Percentiles rank a stretch among this genome's conserved stretches.
These are phyloP conservation scores for Orientallactaga bullata DNA, from an alignment of 2,113 vertebrate genomes.

Conservation along the genomic window DNA sequence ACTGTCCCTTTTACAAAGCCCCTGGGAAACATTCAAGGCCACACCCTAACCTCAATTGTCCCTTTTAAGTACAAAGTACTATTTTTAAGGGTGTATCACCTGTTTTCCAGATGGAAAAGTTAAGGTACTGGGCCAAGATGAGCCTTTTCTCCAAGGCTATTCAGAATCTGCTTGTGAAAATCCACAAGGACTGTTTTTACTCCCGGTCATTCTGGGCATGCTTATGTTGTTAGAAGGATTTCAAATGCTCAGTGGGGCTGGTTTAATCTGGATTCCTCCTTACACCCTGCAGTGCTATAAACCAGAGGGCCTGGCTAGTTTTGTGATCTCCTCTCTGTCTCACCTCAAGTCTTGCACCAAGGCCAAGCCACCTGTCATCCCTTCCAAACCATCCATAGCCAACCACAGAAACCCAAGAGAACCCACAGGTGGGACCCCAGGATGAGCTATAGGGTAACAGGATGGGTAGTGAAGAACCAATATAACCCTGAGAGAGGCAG, in stretches of 20 bases:
- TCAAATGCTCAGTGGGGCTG: neutral
- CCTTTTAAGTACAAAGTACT: neutral
- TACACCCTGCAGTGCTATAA: neutral
- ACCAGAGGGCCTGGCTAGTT: neutral
- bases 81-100: neutral
- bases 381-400: slow-evolving; percentile 26
- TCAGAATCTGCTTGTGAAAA: neutral
- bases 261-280: neutral
- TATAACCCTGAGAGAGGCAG: neutral
- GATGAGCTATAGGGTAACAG: neutral
- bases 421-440: slow-evolving; percentile 41
- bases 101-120: slow-evolving; percentile 57
- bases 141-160: neutral
- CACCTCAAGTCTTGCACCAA: slow-evolving; percentile 1
- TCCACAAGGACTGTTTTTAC: neutral
- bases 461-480: neutral
- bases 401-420: slow-evolving; percentile 16
- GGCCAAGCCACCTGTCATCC: slow-evolving; percentile 53
- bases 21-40: neutral
- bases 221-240: neutral
- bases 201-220: neutral
- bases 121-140: neutral
- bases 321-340: neutral
- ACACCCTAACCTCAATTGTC: neutral
- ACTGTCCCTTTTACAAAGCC: neutral